Evolutionary conservation across 2,797 vertebrate genomes (phyloP).

Genomic region (Luscinia megarhynchos): DNA sequence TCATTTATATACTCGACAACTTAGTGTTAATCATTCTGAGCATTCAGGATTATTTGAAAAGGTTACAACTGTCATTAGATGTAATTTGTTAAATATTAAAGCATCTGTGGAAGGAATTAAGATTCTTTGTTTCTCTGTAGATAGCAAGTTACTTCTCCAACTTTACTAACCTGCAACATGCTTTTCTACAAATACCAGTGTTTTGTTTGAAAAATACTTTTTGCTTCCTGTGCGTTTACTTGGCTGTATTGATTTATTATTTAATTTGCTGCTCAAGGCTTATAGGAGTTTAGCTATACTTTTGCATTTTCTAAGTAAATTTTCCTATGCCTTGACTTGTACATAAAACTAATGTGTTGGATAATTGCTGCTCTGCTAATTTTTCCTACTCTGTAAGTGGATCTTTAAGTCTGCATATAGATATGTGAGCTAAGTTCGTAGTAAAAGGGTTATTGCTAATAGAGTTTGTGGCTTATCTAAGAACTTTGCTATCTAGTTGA

Average conservation of each 20-base stretch:
- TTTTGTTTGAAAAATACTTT: background rate
- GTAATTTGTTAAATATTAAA: constrained; percentile 13
- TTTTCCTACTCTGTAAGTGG: background rate
- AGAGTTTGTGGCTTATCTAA: background rate
- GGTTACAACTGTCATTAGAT: background rate
- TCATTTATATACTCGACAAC: background rate
- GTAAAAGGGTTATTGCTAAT: background rate
- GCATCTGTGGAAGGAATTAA: background rate
- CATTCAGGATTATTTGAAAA: background rate
- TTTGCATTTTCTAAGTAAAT: background rate
- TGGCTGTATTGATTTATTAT: background rate
- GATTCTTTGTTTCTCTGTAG: background rate
- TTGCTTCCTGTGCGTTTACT: background rate
- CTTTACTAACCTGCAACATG: background rate
- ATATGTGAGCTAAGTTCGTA: background rate
- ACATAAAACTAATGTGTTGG: background rate
- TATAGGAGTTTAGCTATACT: background rate
- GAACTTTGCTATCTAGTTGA: background rate
- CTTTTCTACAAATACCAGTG: background rate
- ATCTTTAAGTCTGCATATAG: background rate
- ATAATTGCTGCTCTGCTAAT: background rate
- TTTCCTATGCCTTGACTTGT: background rate
- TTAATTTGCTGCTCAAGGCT: background rate
- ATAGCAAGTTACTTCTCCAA: background rate
- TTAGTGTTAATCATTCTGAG: background rate